Conservation (phyloP, 2,797 vertebrate species). For the Champsocephalus esox region DNA sequence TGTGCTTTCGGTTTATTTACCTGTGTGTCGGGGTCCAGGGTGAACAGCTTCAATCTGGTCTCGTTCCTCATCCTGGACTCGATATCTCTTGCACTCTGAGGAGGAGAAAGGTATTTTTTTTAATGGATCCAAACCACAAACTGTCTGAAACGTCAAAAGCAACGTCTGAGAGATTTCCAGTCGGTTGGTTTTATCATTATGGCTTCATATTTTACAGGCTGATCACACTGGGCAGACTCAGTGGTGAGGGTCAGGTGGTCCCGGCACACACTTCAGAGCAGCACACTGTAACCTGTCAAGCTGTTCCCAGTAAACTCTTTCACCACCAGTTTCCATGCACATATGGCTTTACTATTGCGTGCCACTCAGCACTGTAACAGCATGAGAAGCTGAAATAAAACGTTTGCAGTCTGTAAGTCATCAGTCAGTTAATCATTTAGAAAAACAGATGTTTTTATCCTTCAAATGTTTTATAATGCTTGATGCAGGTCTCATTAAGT, state of each 20-base stretch:
- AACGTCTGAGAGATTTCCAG: constrained; percentile 17
- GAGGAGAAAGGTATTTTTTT: constrained; percentile 58
- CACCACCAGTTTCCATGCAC: constrained; percentile 53
- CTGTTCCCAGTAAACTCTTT: constrained; percentile 43
- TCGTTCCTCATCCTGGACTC: constrained; percentile 95
- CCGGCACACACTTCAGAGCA: constrained; percentile 38
- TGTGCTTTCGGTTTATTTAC: constrained; percentile 71
- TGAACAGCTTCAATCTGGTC: constrained; percentile 94
- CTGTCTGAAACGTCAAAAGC: constrained; percentile 13
- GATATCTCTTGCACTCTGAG: constrained; percentile 93
- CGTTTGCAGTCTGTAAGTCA: constrained; percentile 1
- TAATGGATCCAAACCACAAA: constrained; percentile 31
- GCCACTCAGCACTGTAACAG: constrained; percentile 31
- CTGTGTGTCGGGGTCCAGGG: constrained; percentile 97
- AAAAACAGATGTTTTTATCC: constrained; percentile 11
- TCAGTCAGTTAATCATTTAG: constrained; percentile 15
- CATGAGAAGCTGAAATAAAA: constrained; percentile 11
- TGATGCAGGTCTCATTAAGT: constrained; percentile 8
- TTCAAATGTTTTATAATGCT: background rate
- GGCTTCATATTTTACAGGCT: constrained; percentile 53
- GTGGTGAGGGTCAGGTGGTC: constrained; percentile 52
- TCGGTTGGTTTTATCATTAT: constrained; percentile 58
- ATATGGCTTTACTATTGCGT: constrained; percentile 52
- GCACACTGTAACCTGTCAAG: constrained; percentile 47
- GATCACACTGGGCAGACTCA: constrained; percentile 23